Evolutionary conservation across 2,888 invertebrate genomes (phyloP).

Genomic region (Lithophane semibrunnea): DNA sequence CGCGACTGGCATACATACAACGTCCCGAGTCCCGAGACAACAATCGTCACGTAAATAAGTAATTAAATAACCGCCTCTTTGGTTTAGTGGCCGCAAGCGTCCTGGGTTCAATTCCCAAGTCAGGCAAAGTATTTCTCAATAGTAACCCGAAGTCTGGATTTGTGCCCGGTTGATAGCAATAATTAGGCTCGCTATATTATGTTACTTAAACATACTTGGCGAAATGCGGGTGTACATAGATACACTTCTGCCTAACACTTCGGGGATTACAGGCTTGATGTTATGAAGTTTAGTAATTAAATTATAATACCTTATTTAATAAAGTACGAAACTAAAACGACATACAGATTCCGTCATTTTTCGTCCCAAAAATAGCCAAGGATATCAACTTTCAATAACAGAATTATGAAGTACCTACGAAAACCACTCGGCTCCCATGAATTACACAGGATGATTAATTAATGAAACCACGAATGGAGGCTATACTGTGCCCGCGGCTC

Average conservation of each 20-base stretch:
- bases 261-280: not conserved
- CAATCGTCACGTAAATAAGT: no score
- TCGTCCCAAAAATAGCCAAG: constrained; percentile 16
- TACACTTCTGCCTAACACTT: not conserved
- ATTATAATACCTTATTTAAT: not conserved
- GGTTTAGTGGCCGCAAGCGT: no score
- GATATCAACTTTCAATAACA: constrained; percentile 45
- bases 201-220: not conserved
- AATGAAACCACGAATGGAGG: constrained; percentile 62
- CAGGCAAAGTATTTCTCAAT: not conserved
- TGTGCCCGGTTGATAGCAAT: not conserved
- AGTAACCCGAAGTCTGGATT: no score
- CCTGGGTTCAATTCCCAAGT: not conserved
- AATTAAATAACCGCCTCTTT: no score
- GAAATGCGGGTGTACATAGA: not conserved
- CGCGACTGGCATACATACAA: no score
- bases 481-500: constrained; percentile 54
- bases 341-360: not conserved
- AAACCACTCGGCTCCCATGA: constrained; percentile 47
- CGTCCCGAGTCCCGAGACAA: no score
- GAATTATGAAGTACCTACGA: constrained; percentile 50
- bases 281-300: not conserved
- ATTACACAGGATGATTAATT: constrained; percentile 65
- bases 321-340: not conserved
- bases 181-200: not conserved